A percentile compares a stretch with the other conserved stretches of the same genome.
phyloP scores from a whole-genome alignment of 2,888 invertebrate genomes.

The Uloborus plumipes region DNA sequence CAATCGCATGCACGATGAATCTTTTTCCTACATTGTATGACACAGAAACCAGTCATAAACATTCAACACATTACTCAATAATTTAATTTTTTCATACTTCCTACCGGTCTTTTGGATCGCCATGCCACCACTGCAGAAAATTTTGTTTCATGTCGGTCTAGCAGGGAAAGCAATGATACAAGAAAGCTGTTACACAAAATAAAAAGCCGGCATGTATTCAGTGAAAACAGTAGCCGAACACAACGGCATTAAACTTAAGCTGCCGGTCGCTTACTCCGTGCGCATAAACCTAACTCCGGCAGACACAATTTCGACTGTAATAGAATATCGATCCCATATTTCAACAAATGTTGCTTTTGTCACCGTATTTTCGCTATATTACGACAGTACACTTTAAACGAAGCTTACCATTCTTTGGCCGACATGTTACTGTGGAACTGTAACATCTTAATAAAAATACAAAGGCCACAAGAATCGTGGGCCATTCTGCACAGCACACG shows the following conservation, averaged over 20 bases:
- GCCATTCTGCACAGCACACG: conserved; percentile 27
- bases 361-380: no score
- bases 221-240: neutral
- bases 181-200: neutral
- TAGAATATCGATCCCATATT: conserved; percentile 33
- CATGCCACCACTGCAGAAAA: conserved; percentile 51
- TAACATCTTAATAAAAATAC: conserved; percentile 49
- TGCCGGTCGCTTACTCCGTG: conserved; percentile 20
- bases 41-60: conserved; percentile 39
- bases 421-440: conserved; percentile 34
- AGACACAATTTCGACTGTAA: conserved; percentile 23
- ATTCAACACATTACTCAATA: conserved; percentile 45
- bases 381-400: neutral
- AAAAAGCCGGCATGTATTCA: neutral
- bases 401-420: conserved; percentile 41
- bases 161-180: neutral
- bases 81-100: conserved; percentile 18
- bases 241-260: neutral
- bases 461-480: conserved; percentile 38
- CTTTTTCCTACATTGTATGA: conserved; percentile 9
- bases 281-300: conserved; percentile 48
- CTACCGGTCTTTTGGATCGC: conserved; percentile 44
- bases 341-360: no score
- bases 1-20: neutral
- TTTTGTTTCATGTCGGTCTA: conserved; percentile 30